Evolutionary conservation across 2,888 invertebrate species (phyloP), one percentile per base, ranked within the genome.

Genomic region (Julus scanicus): DNA sequence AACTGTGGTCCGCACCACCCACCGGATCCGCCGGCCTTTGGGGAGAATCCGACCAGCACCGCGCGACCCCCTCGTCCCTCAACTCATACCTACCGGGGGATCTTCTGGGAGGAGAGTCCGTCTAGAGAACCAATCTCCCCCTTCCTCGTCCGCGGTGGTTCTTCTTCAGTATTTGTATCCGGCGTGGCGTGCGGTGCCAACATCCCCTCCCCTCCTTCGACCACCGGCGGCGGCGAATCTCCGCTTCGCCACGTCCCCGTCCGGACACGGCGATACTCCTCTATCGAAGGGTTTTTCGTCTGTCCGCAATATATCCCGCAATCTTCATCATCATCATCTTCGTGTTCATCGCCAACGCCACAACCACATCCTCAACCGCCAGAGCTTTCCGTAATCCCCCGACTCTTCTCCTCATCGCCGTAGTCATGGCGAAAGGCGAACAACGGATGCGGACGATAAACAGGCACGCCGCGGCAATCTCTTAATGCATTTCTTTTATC

Each of bases 51-150:
- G 95, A 95, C 93, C 95, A 95, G 91, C 95, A 96, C 92, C 95
- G 96, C 90, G 95, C 95, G 91, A 96, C 96, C 90, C 96, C 96
- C 90, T 96, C 96, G 91, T 96, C 96, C 91, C 95, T 97, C 92
- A 96, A 96, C 94, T 96, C 96, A 91, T 96, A 95, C 94, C 94
- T 97, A 93, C 97, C 97, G 91, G 96, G 96, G 91, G 96, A 97
- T 93, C 95, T 97, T 92, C 95, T 97, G 92, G 96, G 96, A 93
- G 96, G 96, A 92, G 96, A 90, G 40, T 88, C 88, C 29, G 89
- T 89, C 20, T 89, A 80, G 89, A 11, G 6, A 5, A 17, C 40
- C 49, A 13, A 13, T 49, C 11, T 49, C 49, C 49, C 13, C 49
- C 11, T 8, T 8, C 11, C 49, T 2, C 57, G 17, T 57, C 57